Evolutionary conservation across 2,888 invertebrate species (phyloP).

Genomic region (Trissonchulus latispiculum): DNA sequence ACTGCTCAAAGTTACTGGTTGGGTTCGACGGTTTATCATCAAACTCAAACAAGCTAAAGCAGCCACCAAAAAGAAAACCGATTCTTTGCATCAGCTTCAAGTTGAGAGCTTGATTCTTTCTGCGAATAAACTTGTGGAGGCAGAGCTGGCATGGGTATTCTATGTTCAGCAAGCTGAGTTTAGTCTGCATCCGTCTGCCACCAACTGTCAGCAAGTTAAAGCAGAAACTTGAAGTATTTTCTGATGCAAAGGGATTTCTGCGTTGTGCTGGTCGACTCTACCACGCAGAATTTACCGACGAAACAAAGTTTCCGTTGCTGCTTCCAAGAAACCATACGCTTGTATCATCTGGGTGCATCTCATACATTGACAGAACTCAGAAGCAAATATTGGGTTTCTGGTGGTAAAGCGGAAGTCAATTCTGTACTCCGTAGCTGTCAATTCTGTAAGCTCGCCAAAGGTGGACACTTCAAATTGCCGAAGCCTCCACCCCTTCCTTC

Average conservation of each 20-base stretch:
- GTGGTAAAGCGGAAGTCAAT: not conserved
- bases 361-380: slow-evolving; percentile 4
- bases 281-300: not conserved
- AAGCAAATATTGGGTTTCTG: slow-evolving; percentile 1
- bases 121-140: too few species aligned
- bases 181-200: too few species aligned
- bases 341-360: slow-evolving; percentile 5
- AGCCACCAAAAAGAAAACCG: too few species aligned
- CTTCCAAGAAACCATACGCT: not conserved
- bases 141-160: too few species aligned
- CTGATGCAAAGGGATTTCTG: not conserved
- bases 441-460: slow-evolving; percentile 8
- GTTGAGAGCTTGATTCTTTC: too few species aligned
- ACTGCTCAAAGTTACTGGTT: not conserved
- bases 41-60: too few species aligned
- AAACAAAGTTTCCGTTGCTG: not conserved
- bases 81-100: too few species aligned
- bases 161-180: too few species aligned
- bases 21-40: slow-evolving; percentile 8
- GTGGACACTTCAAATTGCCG: not conserved
- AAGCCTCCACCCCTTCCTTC: not conserved
- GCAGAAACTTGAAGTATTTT: too few species aligned
- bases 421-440: not conserved
- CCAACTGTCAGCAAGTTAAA: too few species aligned
- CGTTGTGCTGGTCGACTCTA: slow-evolving; percentile 6